phyloP scores from a whole-genome alignment of 1,140 invertebrate genomes.

The Temnothorax longispinosus region DNA sequence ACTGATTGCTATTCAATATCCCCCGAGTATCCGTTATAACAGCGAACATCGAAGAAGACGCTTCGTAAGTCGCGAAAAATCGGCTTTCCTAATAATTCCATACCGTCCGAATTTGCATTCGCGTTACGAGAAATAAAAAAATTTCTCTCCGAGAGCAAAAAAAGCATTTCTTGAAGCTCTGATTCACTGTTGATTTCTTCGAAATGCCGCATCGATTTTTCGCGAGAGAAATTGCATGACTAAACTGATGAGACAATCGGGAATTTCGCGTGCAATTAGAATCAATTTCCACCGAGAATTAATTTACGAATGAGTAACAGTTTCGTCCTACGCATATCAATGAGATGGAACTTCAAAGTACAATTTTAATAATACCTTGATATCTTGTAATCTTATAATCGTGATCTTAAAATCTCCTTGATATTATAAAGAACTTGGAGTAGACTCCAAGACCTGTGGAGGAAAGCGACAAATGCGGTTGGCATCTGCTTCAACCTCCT shows the following conservation, averaged over 20 bases:
- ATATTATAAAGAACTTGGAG: background rate
- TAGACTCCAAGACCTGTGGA: background rate
- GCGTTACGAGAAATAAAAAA: background rate
- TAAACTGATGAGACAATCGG: background rate
- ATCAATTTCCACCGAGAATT: conserved; percentile 24
- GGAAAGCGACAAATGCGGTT: conserved; percentile 20
- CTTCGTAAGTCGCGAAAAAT: background rate
- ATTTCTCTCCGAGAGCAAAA: background rate
- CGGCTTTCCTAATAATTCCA: background rate
- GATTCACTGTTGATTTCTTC: conserved; percentile 19
- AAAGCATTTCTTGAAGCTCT: background rate
- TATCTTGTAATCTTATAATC: too few relatives aligned
- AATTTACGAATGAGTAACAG: background rate
- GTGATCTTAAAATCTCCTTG: background rate
- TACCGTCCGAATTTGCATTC: background rate
- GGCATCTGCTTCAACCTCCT: conserved; percentile 31
- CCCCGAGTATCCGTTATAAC: background rate
- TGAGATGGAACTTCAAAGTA: background rate
- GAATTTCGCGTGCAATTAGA: conserved; percentile 28
- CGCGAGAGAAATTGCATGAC: background rate
- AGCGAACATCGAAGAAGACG: background rate
- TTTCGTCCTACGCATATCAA: background rate
- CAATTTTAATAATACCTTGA: background rate
- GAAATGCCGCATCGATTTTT: conserved; percentile 10
- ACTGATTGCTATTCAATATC: conserved; percentile 26